Evolutionary conservation across 2,797 vertebrate genomes (phyloP), one percentile per base, ranked within the genome.

Genomic region (Acanthiza pusilla): DNA sequence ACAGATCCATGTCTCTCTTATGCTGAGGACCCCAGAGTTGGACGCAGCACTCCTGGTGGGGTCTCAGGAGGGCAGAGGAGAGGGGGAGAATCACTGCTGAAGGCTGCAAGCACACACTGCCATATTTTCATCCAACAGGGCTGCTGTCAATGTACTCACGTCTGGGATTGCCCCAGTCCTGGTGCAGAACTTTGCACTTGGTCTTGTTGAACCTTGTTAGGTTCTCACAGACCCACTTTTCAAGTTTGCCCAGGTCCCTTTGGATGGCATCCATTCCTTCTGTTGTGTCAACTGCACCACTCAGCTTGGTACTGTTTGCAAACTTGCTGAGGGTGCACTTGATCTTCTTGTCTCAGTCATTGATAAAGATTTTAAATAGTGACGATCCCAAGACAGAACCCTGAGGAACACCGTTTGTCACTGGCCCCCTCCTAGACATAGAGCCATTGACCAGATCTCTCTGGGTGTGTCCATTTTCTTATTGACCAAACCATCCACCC

Each of bases 301-400:
- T 89, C 26, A 60, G 30, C 16, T 89, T 77, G 5, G 0, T 53
- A 40, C 13, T 45, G 27, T 58, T 32, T 54, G 62, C 21, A 42
- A 32, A 47, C 11, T 32, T 58, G 58, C 21, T 16, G 51, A 83
- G 38, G 10, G 29, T 27, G 34, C 25, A 27, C 6, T 29, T 4
- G 3, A 23, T 43, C 16, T 50, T 55, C 2, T 36, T 50, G 12
- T 36, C 42, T 48, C n/a, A n/a, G n/a, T n/a, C 12, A 50, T 5
- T 68, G 27, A 62, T 11, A 36, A 62, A 43, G 48, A 36, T 48
- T 82, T 62, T 36, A 48, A 68, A 68, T 5, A 75, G 19, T 26
- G 55, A 11, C 0, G 0, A 45, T 32, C 16, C 4, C 36, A 68
- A 42, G 50, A 55, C 16, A 55, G 32, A 55, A 26, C 48, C 25